Evolutionary conservation across 2,888 invertebrate genomes (phyloP).

Genomic region (Mycalesis mineus): DNA sequence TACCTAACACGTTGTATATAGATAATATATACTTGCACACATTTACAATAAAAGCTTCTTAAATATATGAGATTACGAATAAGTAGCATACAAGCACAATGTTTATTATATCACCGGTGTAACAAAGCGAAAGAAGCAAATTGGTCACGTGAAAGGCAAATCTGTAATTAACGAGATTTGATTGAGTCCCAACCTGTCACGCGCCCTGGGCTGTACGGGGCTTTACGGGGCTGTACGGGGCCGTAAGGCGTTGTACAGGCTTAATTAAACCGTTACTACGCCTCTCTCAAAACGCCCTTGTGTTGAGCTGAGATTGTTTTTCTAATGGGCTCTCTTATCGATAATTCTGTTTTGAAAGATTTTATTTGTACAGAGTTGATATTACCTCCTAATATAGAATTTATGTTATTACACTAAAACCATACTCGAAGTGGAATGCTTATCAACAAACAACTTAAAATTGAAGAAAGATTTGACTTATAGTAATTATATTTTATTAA

Average conservation of each 20-base stretch:
- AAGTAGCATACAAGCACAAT: too few species aligned
- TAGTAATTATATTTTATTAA: too few species aligned
- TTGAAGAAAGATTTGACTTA: too few species aligned
- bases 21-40: too few species aligned
- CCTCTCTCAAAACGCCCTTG: slow-evolving; percentile 11
- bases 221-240: slow-evolving; percentile 28
- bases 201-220: slow-evolving; percentile 27
- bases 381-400: background rate
- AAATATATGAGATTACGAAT: too few species aligned
- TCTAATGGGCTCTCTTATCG: slow-evolving; percentile 18
- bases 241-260: slow-evolving; percentile 28
- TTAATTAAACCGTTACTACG: slow-evolving; percentile 24
- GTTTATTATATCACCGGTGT: slow-evolving; percentile 7
- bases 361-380: slow-evolving; percentile 15
- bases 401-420: too few species aligned
- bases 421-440: too few species aligned
- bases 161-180: slow-evolving; percentile 40
- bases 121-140: slow-evolving; percentile 15
- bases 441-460: too few species aligned
- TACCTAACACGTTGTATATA: too few species aligned
- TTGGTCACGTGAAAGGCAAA: slow-evolving; percentile 23
- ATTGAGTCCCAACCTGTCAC: slow-evolving; percentile 31
- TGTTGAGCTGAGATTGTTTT: slow-evolving; percentile 16
- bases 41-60: too few species aligned
- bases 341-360: slow-evolving; percentile 12